These are phyloP conservation scores for Hydrochoerus hydrochaeris DNA, from an alignment of 2,113 vertebrate genomes.

Conservation along the genomic window DNA sequence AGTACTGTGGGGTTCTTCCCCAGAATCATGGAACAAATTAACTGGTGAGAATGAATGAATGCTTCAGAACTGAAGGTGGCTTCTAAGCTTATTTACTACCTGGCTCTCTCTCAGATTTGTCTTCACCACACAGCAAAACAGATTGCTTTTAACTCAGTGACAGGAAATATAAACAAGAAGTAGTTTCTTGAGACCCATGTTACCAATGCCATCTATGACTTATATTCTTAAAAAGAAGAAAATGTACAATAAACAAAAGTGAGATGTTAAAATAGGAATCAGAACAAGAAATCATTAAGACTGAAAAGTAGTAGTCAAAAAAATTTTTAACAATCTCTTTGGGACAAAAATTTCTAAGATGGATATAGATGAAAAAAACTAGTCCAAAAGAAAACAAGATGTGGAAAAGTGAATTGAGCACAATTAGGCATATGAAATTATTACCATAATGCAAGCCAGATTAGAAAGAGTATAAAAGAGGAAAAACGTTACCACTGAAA, in stretches of 20 bases:
- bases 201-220: background rate
- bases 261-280: background rate
- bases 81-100: no score
- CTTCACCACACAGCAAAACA: no score
- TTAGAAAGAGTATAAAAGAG: background rate
- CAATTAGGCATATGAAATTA: background rate
- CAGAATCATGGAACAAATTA: background rate
- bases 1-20: no score
- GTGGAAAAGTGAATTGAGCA: background rate
- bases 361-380: background rate
- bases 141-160: no score
- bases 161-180: no score
- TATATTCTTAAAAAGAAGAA: background rate
- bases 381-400: background rate
- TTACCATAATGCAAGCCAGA: background rate
- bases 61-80: background rate
- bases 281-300: background rate
- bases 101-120: no score
- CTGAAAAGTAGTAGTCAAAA: background rate
- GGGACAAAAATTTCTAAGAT: background rate
- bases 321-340: background rate
- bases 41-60: background rate
- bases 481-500: background rate
- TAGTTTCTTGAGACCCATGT: background rate
- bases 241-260: background rate